Evolutionary conservation across 1,140 invertebrate species (phyloP).

Genomic region (Magallana angulata): DNA sequence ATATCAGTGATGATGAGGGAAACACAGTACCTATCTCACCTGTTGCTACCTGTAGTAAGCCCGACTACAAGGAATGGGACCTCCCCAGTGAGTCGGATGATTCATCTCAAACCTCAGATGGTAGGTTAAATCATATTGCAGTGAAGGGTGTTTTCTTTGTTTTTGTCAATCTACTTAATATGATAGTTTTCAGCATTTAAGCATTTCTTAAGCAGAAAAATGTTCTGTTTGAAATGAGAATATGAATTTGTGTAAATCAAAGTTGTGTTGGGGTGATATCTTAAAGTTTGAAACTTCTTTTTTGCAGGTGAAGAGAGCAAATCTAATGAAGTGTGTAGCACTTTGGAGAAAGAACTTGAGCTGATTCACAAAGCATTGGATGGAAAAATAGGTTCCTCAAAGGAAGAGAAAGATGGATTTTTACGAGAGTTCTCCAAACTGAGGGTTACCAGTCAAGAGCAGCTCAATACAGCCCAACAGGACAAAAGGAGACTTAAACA

Average conservation of each 20-base stretch:
- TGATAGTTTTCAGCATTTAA: too few species aligned
- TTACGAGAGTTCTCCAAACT: slow-evolving; percentile 71
- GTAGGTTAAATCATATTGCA: slow-evolving; percentile 11
- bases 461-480: slow-evolving; percentile 61
- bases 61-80: slow-evolving; percentile 69
- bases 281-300: not conserved
- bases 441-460: slow-evolving; percentile 66
- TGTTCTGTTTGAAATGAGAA: too few species aligned
- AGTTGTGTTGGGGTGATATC: too few species aligned
- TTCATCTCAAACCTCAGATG: slow-evolving; percentile 62
- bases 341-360: slow-evolving; percentile 69
- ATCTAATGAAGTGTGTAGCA: slow-evolving; percentile 45
- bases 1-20: slow-evolving; percentile 55
- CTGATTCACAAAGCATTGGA: slow-evolving; percentile 71
- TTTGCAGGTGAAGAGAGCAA: slow-evolving; percentile 21
- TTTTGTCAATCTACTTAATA: too few species aligned
- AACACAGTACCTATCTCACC: slow-evolving; percentile 52
- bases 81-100: slow-evolving; percentile 73
- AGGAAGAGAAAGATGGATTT: slow-evolving; percentile 68
- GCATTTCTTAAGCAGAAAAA: too few species aligned
- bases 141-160: too few species aligned
- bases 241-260: too few species aligned
- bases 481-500: slow-evolving; percentile 62
- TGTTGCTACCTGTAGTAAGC: slow-evolving; percentile 27
- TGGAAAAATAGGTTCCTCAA: slow-evolving; percentile 67